Evolutionary conservation across 2,888 invertebrate genomes (phyloP), one percentile per base, ranked within the genome.

Genomic region (Helobdella robusta): DNA sequence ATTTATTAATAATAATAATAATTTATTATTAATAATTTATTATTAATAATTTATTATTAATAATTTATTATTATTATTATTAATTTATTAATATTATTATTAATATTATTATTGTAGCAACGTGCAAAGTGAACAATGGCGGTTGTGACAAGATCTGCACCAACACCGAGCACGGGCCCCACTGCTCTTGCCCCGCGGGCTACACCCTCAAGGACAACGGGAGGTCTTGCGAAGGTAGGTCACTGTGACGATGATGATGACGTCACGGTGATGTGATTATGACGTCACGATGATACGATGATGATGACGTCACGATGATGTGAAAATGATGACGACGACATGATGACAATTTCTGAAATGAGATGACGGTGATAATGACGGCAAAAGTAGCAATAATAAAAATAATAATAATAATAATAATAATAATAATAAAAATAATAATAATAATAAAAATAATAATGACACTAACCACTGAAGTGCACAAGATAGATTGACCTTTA

Each of bases 71-170:
- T 40, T n/a, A 20, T 40, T n/a, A 11, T 15, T 40, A 11, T 40
- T 11, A 40, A 40, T 40, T 40, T n/a, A 15, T 15, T 15, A 40
- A 40, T 40, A 15, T 40, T 40, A 15, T 40, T 40, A 11, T 15
- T 40, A 40, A 40, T 40, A 15, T 40, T 40, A 15, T 11, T 11
- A 11, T 40, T 15, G 44, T 40, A 79, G 79, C 77, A 0, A 75
- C 78, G 2, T 79, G 79, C 72, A 73, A 70, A 30, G 76, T 79
- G 18, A 76, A 75, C 66, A 79, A 79, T 71, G 79, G 79, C 3
- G 78, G 78, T 1, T 79, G 79, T 73, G 75, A 77, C 64, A 72
- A 73, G 67, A 72, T 74, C 52, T 79, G 79, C 68, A 71, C 71
- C 23, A 75, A 78, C 70, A 73, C 75, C 0, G 65, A 68, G 2